Evolutionary conservation across 2,888 invertebrate species (phyloP).

Genomic region (Pandemis heparana): DNA sequence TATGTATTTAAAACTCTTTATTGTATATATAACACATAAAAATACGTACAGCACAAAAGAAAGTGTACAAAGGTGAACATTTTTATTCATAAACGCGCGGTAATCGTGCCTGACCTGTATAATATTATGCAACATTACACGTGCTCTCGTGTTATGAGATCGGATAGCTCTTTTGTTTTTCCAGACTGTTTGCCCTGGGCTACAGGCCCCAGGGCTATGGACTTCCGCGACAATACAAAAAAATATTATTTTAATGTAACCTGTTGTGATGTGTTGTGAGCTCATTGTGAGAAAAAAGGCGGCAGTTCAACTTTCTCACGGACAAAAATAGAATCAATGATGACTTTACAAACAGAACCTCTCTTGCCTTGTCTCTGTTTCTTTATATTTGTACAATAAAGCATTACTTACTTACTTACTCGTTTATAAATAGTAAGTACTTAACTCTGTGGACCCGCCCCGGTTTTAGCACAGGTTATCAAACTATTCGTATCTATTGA

Average conservation of each 20-base stretch:
- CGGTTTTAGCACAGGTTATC: too few relatives aligned
- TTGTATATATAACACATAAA: too few relatives aligned
- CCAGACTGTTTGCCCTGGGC: conserved; percentile 35
- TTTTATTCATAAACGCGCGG: conserved; percentile 10
- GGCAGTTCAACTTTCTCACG: background rate
- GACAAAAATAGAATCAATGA: background rate
- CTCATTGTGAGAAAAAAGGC: background rate
- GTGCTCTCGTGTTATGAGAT: conserved; percentile 45
- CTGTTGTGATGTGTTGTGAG: background rate
- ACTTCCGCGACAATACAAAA: conserved; percentile 27
- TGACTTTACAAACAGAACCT: too few relatives aligned
- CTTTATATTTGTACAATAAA: too few relatives aligned
- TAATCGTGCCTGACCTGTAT: conserved; percentile 41
- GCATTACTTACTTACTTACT: too few relatives aligned
- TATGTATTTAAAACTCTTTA: too few relatives aligned
- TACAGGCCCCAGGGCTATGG: conserved; percentile 1
- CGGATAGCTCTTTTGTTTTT: conserved; percentile 47
- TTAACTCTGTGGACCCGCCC: too few relatives aligned
- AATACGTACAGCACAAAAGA: background rate
- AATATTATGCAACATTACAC: conserved; percentile 49
- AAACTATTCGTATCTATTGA: too few relatives aligned
- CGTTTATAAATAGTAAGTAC: too few relatives aligned
- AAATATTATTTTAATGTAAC: background rate
- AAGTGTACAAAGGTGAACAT: background rate
- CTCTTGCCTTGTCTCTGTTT: too few relatives aligned